Evolutionary conservation across 1,140 invertebrate genomes (phyloP).

Genomic region (Sesamia nonagrioides): DNA sequence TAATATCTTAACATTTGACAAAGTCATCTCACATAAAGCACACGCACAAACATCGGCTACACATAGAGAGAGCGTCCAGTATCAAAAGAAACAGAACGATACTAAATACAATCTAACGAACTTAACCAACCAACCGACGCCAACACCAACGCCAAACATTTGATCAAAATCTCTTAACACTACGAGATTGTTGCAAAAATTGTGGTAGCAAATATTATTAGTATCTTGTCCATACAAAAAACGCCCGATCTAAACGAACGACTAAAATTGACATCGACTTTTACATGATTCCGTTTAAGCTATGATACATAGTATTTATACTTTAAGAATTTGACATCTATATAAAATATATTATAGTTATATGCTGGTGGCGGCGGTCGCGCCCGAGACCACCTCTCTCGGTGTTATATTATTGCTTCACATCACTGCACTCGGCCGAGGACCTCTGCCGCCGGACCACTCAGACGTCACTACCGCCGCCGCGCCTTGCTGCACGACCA

Average conservation of each 20-base stretch:
- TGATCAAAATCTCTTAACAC: slow-evolving; percentile 70
- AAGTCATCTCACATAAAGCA: background rate
- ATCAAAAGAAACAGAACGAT: slow-evolving; percentile 51
- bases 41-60: slow-evolving; percentile 1
- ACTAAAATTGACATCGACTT: slow-evolving; percentile 86
- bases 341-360: slow-evolving; percentile 80
- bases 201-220: slow-evolving; percentile 79
- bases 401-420: slow-evolving; percentile 4
- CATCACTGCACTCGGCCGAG: background rate
- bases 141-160: slow-evolving; percentile 73
- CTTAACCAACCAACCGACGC: slow-evolving; percentile 46
- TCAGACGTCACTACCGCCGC: background rate
- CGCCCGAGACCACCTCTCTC: slow-evolving; percentile 1
- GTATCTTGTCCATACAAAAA: slow-evolving; percentile 71
- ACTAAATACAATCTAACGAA: slow-evolving; percentile 62
- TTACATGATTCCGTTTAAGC: slow-evolving; percentile 81
- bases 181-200: slow-evolving; percentile 78
- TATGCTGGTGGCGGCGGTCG: slow-evolving; percentile 51
- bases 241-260: slow-evolving; percentile 70
- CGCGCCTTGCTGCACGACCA: slow-evolving; percentile 29
- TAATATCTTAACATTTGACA: background rate
- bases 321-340: slow-evolving; percentile 80
- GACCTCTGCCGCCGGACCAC: background rate
- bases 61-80: slow-evolving; percentile 42
- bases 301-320: slow-evolving; percentile 72